Base-by-base conservation (phyloP, 30 jellyfish, hydroid and myxozoan genomes). In the Pseudorhiza aurosa region DNA sequence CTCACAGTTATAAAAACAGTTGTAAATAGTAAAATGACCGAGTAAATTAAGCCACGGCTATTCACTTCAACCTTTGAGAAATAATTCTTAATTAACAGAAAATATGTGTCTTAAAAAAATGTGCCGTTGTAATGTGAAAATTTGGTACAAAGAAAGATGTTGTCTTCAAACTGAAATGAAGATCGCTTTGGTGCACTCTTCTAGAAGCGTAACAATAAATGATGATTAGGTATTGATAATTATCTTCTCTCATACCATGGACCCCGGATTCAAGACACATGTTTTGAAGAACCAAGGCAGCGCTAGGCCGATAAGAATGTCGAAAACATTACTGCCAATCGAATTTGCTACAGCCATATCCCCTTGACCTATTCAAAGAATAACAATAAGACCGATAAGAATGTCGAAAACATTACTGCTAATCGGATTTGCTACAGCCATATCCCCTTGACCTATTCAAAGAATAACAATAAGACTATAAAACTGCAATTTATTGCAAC, bases 351-450 rank as follows among this genome's bases (percentile, higher is more conserved):
- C 94, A 0, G 97, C 97, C 97, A 88, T 88, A 47, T 88, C 95
- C n/a, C 97, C 97, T 75, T 75, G 97, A 51, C 97, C 97, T 88
- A 17, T 47, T n/a, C n/a, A n/a, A n/a, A n/a, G n/a, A n/a, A n/a
- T n/a, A n/a, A n/a, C n/a, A n/a, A n/a, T n/a, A n/a, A 88, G 68
- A 40, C 97, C 97, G 60, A 88, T 70, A 9, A 88, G 70, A 45
- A 88, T 88, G 70, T 88, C 97, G 39, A 88, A 88, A 24, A 88
- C 90, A 56, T 88, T 88, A 77, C 95, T 79, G 12, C 97, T 95
- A 43, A 88, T 79, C 37, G 97, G 80, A 72, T 88, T 88, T 15
- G 97, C 84, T 1, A 81, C 94, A 0, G 97, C 97, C 97, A 88
- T 88, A 47, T 88, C 95, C n/a, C 97, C 97, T 75, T 75, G 97